A percentile compares a stretch with the other conserved stretches of the same genome.
Evolutionary conservation across 2,797 vertebrate genomes (phyloP).

Genomic region (Anguilla marmorata): DNA sequence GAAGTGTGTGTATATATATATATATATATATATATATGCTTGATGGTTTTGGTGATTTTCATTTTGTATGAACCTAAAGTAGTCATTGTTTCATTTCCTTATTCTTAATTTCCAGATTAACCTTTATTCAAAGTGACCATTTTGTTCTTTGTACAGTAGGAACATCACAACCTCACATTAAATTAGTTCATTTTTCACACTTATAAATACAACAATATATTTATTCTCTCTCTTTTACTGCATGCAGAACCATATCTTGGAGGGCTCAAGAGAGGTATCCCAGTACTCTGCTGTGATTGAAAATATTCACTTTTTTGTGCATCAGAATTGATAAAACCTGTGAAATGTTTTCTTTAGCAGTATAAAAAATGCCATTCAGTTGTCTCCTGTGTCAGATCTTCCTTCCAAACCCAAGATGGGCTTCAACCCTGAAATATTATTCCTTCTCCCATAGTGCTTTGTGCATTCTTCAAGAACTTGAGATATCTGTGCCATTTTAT

Average conservation of each 20-base stretch:
- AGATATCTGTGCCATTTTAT: constrained; percentile 19
- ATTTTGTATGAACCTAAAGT: background rate
- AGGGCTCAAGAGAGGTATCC: constrained; percentile 58
- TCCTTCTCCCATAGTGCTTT: constrained; percentile 19
- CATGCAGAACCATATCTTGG: constrained; percentile 55
- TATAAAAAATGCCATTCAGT: constrained; percentile 42
- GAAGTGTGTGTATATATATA: too few relatives aligned
- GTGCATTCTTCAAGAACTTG: constrained; percentile 15
- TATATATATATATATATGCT: background rate
- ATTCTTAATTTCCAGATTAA: background rate
- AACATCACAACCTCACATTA: constrained; percentile 19
- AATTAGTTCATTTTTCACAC: constrained; percentile 38
- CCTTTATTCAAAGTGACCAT: background rate
- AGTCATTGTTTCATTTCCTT: background rate
- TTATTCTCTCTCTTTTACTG: constrained; percentile 56
- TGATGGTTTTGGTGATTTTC: background rate
- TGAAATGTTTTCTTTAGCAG: constrained; percentile 35
- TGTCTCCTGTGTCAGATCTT: constrained; percentile 26
- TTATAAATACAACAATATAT: constrained; percentile 52
- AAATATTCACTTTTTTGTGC: constrained; percentile 43
- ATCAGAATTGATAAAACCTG: constrained; percentile 34
- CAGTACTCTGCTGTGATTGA: constrained; percentile 53
- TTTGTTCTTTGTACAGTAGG: constrained; percentile 11
- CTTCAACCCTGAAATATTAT: constrained; percentile 27
- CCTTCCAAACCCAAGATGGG: constrained; percentile 24